Base-by-base conservation (phyloP, 2,113 vertebrate genomes). In the Oncorhynchus mykiss region DNA sequence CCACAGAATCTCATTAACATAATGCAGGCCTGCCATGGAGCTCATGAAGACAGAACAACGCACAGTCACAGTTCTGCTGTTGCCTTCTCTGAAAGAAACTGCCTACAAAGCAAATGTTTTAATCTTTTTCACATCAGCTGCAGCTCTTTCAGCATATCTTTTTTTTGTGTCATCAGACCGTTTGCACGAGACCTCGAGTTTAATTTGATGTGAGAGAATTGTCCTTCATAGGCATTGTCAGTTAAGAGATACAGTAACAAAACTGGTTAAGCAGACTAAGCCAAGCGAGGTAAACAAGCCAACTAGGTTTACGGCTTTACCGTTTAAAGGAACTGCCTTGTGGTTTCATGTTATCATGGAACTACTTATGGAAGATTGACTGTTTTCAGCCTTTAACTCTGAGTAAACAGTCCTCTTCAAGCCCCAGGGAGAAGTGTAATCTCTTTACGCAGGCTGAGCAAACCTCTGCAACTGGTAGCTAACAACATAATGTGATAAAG, bases 1-100 rank as follows among this genome's bases (percentile, higher is more conserved):
- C 75, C 77, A 77, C 66, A 76, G 78, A 78, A 82, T 75, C 73
- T 64, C 75, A 70, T 5, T 31, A 74, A 83, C 90, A 94, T 93
- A 89, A 95, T 95, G 94, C 78, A 74, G 74, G 24, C 65, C 25
- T 14, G 25, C 25, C 25, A 31, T 25, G 62, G 77, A 70, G 25
- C 66, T 72, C 67, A 67, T 62, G 27, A 22, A 86, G 70, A 70
- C 74, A 1, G 27, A 78, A 75, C 71, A 80, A 71, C 69, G 65
- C 25, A 13, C 20, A 16, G 34, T 69, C 75, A 88, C 79, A 86
- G 85, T 84, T 80, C 85, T 86, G 77, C 0, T 64, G 78, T 85
- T 80, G 74, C 85, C 80, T 88, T 57, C 54, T 77, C 71, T 73
- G 73, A 34, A 74, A 77, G 14, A 81, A 86, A 79, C 39, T 78